phyloP scores from a whole-genome alignment of 2,888 invertebrate genomes.

The Cenopis cana region DNA sequence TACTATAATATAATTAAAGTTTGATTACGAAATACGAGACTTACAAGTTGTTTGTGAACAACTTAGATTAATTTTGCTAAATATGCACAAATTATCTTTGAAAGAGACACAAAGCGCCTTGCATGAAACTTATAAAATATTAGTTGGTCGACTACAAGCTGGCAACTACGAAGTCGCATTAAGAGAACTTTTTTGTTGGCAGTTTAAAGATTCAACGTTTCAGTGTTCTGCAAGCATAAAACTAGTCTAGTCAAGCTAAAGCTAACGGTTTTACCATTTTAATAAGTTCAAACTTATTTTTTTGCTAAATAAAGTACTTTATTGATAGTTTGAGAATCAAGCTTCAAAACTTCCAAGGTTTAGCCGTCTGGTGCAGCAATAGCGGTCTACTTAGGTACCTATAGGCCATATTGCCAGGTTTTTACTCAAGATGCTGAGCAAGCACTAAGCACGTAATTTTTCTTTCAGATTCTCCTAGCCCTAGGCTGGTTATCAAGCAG shows the following conservation, averaged over 20 bases:
- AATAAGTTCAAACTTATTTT: background rate
- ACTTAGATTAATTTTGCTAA: too few relatives aligned
- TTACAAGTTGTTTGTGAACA: too few relatives aligned
- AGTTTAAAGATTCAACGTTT: constrained; percentile 8
- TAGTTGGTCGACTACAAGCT: background rate
- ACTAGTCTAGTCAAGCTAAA: background rate
- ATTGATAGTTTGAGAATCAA: too few relatives aligned
- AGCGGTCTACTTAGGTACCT: too few relatives aligned
- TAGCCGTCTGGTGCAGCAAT: too few relatives aligned
- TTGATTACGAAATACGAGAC: too few relatives aligned
- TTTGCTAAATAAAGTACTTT: too few relatives aligned
- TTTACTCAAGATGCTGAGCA: too few relatives aligned
- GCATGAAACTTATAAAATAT: constrained; percentile 22
- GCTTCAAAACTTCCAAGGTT: too few relatives aligned
- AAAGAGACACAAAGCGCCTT: background rate
- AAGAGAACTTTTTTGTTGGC: constrained; percentile 4
- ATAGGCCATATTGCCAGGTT: too few relatives aligned
- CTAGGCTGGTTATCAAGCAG: constrained; percentile 84
- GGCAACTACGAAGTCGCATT: constrained; percentile 27
- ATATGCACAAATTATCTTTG: background rate
- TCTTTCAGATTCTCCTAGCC: constrained; percentile 73
- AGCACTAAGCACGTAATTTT: too few relatives aligned
- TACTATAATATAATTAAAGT: too few relatives aligned
- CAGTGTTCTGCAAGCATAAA: background rate
- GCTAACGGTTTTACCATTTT: background rate